These are phyloP conservation scores for Syritta pipiens DNA, from an alignment of 2,888 invertebrate genomes.

Conservation along the genomic window DNA sequence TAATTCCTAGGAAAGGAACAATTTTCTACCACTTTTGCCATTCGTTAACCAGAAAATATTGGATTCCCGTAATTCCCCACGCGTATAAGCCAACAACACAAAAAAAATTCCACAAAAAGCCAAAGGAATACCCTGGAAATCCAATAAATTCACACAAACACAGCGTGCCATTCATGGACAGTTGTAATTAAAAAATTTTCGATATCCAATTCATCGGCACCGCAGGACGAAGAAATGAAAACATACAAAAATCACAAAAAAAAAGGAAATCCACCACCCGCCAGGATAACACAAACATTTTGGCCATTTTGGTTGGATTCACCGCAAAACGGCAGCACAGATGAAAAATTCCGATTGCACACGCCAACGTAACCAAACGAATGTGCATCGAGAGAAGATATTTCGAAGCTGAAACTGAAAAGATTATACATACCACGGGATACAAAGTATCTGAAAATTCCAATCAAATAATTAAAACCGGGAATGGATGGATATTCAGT, in stretches of 20 bases:
- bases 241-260: neutral
- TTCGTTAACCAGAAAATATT: constrained; percentile 17
- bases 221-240: no score
- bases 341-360: constrained; percentile 45
- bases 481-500: constrained; percentile 35
- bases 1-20: no score
- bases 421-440: neutral
- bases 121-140: constrained; percentile 4
- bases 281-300: constrained; percentile 34
- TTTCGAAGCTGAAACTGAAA: neutral
- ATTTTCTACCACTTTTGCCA: no score
- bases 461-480: constrained; percentile 63
- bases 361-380: constrained; percentile 8
- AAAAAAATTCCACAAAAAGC: constrained; percentile 4
- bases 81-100: neutral
- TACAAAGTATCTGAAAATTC: constrained; percentile 55
- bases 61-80: constrained; percentile 33
- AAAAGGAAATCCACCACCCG: constrained; percentile 23
- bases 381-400: constrained; percentile 10
- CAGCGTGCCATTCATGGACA: no score
- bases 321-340: constrained; percentile 27
- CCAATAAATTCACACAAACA: no score
- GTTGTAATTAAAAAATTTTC: constrained; percentile 31
- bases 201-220: neutral
- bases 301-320: constrained; percentile 45